Evolutionary conservation across 2,797 vertebrate species (phyloP).

Genomic region (Hypotaenidia okinawae): DNA sequence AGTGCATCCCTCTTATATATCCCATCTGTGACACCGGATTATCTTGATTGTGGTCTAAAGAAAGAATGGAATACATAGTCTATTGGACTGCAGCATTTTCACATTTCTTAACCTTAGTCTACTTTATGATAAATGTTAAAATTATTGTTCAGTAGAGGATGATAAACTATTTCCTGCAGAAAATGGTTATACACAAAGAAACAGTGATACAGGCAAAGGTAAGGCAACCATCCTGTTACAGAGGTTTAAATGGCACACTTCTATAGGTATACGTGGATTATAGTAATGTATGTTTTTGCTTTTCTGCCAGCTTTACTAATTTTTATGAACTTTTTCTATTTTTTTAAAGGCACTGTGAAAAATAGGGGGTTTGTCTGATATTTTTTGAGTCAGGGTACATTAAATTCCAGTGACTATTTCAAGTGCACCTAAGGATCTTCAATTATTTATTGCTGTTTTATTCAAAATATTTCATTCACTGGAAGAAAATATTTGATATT

Average conservation of each 20-base stretch:
- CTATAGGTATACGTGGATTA: not conserved
- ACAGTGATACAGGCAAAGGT: not conserved
- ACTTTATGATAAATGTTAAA: not conserved
- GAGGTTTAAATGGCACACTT: not conserved
- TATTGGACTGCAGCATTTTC: not conserved
- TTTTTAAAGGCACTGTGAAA: not conserved
- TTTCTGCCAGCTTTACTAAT: not conserved
- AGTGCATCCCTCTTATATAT: too few relatives aligned
- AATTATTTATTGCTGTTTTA: not conserved
- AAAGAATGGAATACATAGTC: not conserved
- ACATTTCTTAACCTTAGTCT: not conserved
- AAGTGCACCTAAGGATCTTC: not conserved
- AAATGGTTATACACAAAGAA: not conserved
- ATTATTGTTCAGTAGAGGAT: rapidly evolving
- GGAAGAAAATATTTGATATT: not conserved
- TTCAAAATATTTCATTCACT: not conserved
- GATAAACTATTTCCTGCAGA: not conserved
- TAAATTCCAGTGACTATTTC: not conserved
- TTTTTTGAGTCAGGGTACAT: not conserved
- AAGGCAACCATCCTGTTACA: not conserved
- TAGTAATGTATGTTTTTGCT: not conserved
- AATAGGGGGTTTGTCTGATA: not conserved
- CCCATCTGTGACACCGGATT: too few relatives aligned
- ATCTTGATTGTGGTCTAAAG: not conserved
- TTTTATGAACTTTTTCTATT: not conserved